A percentile compares a stretch with the other conserved stretches of the same genome.
phyloP scores from a whole-genome alignment of 1,140 invertebrate species.

The Potamilus streckersoni region DNA sequence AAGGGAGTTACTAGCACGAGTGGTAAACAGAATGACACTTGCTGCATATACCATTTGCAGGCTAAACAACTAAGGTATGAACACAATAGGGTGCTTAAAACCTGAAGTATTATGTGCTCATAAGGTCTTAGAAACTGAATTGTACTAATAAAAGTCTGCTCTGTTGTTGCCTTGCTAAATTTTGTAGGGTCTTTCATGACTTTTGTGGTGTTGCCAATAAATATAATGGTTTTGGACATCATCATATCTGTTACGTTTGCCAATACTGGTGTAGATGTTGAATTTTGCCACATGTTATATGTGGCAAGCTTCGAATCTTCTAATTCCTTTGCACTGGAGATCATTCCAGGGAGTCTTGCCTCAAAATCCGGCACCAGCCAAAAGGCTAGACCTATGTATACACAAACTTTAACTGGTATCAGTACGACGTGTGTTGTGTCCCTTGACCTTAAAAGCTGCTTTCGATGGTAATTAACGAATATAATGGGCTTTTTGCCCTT shows the following conservation, averaged over 20 bases:
- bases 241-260: no score
- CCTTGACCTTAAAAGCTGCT: not conserved
- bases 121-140: not conserved
- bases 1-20: slow-evolving; percentile 31
- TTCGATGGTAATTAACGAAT: not conserved
- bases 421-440: slow-evolving; percentile 1
- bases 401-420: not conserved
- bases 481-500: not conserved
- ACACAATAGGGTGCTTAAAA: slow-evolving; percentile 18
- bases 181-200: no score
- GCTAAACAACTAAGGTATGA: slow-evolving; percentile 33
- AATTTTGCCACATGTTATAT: no score
- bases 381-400: not conserved
- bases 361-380: not conserved
- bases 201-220: not conserved
- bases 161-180: no score
- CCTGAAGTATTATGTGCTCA: slow-evolving; percentile 1
- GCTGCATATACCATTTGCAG: slow-evolving; percentile 46
- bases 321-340: no score
- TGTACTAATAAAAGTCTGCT: not conserved
- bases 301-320: no score
- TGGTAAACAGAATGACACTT: slow-evolving; percentile 37
- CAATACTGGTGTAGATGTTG: no score
- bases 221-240: not conserved
- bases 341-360: not conserved